These are phyloP conservation scores for Loxodonta africana DNA, from an alignment of 2,113 vertebrate species.

Conservation along the genomic window DNA sequence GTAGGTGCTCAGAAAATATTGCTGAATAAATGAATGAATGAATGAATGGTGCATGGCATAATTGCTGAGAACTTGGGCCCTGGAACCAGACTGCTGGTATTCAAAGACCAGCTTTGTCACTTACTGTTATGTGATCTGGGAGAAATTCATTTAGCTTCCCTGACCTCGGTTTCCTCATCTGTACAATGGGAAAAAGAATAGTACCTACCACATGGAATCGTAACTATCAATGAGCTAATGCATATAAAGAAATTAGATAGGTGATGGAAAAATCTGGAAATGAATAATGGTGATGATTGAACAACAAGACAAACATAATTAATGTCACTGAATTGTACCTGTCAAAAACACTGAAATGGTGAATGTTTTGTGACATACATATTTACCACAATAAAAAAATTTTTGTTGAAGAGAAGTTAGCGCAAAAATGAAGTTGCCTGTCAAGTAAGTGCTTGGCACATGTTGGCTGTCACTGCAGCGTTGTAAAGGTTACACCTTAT, in stretches of 20 bases:
- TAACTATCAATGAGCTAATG: background rate
- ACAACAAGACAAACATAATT: background rate
- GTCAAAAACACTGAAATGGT: background rate
- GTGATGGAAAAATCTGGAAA: background rate
- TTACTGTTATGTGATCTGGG: background rate
- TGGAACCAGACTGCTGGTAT: background rate
- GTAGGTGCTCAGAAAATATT: background rate
- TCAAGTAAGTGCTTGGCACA: background rate
- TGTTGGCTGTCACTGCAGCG: background rate
- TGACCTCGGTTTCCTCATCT: background rate
- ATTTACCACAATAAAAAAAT: background rate
- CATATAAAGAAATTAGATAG: background rate
- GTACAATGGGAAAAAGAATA: background rate
- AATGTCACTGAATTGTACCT: background rate
- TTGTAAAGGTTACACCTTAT: background rate
- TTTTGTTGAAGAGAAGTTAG: background rate
- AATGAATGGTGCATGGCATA: background rate
- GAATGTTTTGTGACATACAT: background rate
- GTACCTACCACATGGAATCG: background rate
- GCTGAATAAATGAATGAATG: background rate
- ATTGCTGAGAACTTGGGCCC: background rate
- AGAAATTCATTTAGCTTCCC: background rate
- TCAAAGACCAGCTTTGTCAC: background rate
- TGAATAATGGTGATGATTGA: background rate
- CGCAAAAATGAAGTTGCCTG: too few relatives aligned